Evolutionary conservation across 2,797 vertebrate genomes (phyloP).

Genomic region (Semaprochilodus insignis): DNA sequence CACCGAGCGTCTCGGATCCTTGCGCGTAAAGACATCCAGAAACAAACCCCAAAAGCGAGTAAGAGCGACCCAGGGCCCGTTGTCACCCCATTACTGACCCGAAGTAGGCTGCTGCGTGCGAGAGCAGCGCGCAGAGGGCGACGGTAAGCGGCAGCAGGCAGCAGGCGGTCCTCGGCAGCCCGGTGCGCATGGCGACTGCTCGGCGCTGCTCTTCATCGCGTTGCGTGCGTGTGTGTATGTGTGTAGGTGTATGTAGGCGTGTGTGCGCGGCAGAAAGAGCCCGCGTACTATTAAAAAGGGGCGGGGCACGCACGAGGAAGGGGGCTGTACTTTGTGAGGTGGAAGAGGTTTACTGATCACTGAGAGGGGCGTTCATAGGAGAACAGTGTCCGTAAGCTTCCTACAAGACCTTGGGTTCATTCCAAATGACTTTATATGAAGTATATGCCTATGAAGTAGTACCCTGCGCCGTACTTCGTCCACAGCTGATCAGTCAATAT

Average conservation of each 20-base stretch:
- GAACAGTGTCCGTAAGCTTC: no score
- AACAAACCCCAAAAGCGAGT: background rate
- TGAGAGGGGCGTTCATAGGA: background rate
- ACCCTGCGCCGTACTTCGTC: no score
- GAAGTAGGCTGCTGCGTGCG: conserved; percentile 82
- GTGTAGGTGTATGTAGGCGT: background rate
- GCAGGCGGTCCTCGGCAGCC: conserved; percentile 84
- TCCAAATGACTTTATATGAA: no score
- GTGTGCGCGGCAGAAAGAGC: background rate
- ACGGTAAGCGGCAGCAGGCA: conserved; percentile 72
- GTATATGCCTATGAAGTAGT: no score
- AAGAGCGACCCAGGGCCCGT: background rate
- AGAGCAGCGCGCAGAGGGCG: conserved; percentile 83
- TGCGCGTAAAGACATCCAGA: background rate
- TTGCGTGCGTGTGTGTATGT: conserved; percentile 65
- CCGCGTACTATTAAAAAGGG: background rate
- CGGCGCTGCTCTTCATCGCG: conserved; percentile 86
- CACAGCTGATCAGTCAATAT: no score
- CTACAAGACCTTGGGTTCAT: no score
- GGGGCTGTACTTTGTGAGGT: background rate
- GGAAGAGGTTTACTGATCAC: background rate
- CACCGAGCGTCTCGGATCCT: background rate
- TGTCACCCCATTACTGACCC: conserved; percentile 68
- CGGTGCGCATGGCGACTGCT: conserved; percentile 89
- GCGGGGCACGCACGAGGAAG: background rate